phyloP scores from a whole-genome alignment of 2,113 vertebrate genomes.

The Scomber scombrus region DNA sequence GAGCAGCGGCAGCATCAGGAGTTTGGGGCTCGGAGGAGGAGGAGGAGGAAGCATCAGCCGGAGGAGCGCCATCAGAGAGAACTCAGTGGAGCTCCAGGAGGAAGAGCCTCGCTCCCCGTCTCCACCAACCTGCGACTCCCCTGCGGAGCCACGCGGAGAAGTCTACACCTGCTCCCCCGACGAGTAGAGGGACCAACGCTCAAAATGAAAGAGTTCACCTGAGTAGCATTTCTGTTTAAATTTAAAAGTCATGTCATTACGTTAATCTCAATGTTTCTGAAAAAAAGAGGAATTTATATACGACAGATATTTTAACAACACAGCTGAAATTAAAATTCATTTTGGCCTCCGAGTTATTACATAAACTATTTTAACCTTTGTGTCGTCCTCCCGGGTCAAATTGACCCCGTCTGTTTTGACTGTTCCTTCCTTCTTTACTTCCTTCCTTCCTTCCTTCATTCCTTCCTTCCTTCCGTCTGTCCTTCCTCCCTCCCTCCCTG shows the following conservation, averaged over 20 bases:
- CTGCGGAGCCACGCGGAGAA: constrained; percentile 25
- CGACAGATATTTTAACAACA: too few species aligned
- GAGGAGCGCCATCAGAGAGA: constrained; percentile 63
- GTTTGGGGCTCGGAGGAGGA: not conserved
- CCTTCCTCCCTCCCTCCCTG: too few species aligned
- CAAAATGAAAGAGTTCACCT: not conserved
- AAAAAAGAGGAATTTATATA: not conserved
- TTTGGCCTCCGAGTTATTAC: too few species aligned
- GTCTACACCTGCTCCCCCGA: constrained; percentile 20
- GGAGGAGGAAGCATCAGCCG: constrained; percentile 38
- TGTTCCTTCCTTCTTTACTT: too few species aligned
- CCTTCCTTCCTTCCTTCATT: too few species aligned
- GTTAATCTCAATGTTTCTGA: not conserved
- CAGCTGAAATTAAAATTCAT: too few species aligned
- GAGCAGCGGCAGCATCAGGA: not conserved
- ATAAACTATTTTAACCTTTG: too few species aligned
- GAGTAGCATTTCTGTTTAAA: not conserved
- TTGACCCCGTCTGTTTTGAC: too few species aligned
- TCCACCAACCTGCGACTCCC: constrained; percentile 24
- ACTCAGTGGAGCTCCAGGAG: constrained; percentile 64
- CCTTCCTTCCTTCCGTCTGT: too few species aligned
- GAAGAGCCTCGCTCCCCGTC: constrained; percentile 47
- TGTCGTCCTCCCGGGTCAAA: too few species aligned
- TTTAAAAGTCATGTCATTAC: not conserved
- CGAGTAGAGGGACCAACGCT: not conserved